A percentile compares a stretch with the other conserved stretches of the same genome.
Conservation (phyloP, 1,140 invertebrate genomes). For the Homalodisca vitripennis region DNA sequence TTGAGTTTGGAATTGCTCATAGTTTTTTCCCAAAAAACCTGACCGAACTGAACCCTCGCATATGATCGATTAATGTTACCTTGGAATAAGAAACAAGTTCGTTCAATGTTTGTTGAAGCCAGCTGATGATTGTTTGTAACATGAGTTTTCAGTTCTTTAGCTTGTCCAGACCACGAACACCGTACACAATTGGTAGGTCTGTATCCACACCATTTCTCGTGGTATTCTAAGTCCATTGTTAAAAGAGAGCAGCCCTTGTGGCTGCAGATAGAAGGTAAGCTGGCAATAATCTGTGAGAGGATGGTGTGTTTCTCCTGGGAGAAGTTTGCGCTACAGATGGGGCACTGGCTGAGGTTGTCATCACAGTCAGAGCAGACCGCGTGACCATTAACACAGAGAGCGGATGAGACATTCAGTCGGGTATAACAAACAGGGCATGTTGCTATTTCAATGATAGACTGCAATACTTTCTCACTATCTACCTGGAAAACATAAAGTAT, state of each 20-base stretch:
- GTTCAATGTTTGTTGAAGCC: not conserved
- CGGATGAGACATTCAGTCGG: not conserved
- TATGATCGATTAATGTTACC: not conserved
- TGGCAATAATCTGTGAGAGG: not conserved
- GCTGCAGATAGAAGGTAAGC: not conserved
- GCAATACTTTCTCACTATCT: not conserved
- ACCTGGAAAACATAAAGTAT: not conserved
- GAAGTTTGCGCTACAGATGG: not conserved
- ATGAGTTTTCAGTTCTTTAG: not conserved
- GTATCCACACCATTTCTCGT: constrained; percentile 4
- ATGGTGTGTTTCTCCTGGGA: constrained; percentile 1
- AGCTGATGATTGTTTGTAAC: not conserved
- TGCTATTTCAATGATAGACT: not conserved
- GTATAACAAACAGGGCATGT: not conserved
- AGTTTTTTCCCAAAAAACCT: not conserved
- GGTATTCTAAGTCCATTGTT: not conserved
- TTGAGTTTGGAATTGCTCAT: not conserved
- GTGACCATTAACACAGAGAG: not conserved
- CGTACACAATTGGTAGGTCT: not conserved
- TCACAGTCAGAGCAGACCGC: not conserved
- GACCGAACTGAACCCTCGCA: not conserved
- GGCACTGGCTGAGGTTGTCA: not conserved
- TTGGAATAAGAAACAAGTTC: not conserved
- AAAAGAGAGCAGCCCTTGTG: not conserved
- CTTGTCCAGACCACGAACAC: not conserved